Conservation (phyloP, 2,113 vertebrate species). For the Alosa alosa region DNA sequence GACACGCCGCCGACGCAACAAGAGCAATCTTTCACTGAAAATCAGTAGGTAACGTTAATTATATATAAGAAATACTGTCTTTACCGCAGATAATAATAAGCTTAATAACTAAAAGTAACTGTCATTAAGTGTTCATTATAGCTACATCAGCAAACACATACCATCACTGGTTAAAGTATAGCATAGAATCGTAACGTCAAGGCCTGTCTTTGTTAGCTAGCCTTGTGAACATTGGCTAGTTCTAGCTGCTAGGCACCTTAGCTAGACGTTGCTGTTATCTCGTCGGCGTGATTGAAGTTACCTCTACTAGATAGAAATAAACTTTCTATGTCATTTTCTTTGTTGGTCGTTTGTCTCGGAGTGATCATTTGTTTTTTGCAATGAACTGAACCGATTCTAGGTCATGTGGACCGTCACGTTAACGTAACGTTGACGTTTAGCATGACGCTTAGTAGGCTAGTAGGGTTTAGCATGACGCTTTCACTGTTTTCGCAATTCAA, state of each 20-base stretch:
- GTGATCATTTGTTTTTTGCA: not conserved
- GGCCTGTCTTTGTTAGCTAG: conserved; percentile 14
- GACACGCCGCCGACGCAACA: not conserved
- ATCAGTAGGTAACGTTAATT: not conserved
- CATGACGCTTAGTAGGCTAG: not conserved
- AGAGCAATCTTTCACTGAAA: not conserved
- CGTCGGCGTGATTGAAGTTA: not conserved
- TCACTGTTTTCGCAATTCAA: not conserved
- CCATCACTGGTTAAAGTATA: not conserved
- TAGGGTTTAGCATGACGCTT: not conserved
- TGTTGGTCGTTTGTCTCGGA: not conserved
- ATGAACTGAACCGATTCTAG: not conserved
- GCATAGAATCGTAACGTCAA: not conserved
- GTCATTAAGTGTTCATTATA: not conserved
- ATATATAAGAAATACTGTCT: not conserved
- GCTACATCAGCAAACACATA: not conserved
- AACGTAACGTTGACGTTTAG: not conserved
- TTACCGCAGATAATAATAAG: not conserved
- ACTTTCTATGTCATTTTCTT: not conserved
- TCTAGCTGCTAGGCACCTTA: not conserved
- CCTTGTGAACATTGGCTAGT: not conserved
- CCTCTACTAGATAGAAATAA: not conserved
- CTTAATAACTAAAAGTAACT: not conserved
- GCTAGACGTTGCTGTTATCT: not conserved
- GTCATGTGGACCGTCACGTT: not conserved